phyloP scores from a whole-genome alignment of 1,140 invertebrate genomes.

The Brachionus paranguensis region DNA sequence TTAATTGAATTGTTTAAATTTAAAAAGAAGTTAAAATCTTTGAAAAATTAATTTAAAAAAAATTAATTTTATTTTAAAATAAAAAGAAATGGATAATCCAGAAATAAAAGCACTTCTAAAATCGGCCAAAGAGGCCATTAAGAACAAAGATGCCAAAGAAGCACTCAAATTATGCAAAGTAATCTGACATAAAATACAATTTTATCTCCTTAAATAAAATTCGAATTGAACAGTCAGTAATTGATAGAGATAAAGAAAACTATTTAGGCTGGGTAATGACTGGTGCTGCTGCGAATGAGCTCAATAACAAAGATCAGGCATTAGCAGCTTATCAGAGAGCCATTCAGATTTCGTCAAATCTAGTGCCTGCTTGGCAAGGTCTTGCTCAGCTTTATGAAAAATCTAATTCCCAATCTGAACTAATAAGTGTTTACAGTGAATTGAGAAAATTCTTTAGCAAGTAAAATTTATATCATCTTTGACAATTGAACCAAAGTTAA shows the following conservation, averaged over 20 bases:
- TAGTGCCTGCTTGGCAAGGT: slow-evolving; percentile 31
- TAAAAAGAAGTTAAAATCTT: slow-evolving; percentile 21
- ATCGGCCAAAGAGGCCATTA: slow-evolving; percentile 38
- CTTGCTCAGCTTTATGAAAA: slow-evolving; percentile 38
- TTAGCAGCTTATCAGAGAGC: slow-evolving; percentile 33
- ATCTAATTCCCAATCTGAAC: background rate
- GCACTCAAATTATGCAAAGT: slow-evolving; percentile 32
- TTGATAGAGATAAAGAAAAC: slow-evolving; percentile 38
- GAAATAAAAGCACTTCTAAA: slow-evolving; percentile 28
- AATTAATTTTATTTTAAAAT: background rate
- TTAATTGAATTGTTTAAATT: background rate
- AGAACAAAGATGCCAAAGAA: slow-evolving; percentile 26
- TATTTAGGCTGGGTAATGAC: slow-evolving; percentile 34
- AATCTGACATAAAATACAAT: background rate
- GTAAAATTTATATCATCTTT: background rate
- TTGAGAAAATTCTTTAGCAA: slow-evolving; percentile 14
- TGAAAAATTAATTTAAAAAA: background rate
- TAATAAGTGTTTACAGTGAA: slow-evolving; percentile 20
- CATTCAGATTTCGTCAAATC: slow-evolving; percentile 14
- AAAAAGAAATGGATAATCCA: slow-evolving; percentile 25
- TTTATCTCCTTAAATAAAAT: background rate
- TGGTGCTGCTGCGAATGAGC: slow-evolving; percentile 22
- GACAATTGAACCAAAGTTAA: background rate
- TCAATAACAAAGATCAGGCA: slow-evolving; percentile 27
- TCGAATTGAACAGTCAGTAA: background rate